Percentiles rank a stretch among this genome's conserved stretches.
These are phyloP conservation scores for Xiphorhynchus elegans DNA, from an alignment of 2,113 vertebrate species.

Conservation along the genomic window DNA sequence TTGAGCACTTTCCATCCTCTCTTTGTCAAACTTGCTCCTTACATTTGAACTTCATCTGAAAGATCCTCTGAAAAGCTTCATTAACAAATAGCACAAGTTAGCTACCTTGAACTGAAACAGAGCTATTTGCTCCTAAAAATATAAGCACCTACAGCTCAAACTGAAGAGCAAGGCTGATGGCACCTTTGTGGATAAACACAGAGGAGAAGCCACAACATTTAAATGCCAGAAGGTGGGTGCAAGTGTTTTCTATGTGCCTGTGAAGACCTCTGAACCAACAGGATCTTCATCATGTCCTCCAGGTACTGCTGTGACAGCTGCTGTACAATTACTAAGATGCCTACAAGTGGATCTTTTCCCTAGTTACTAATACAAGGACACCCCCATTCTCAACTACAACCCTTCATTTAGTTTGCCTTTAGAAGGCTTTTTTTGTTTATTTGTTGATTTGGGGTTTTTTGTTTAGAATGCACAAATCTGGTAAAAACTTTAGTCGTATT, in stretches of 20 bases:
- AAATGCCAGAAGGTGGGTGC: not conserved
- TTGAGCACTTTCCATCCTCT: not conserved
- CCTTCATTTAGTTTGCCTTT: not conserved
- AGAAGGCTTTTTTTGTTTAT: not conserved
- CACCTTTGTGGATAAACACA: not conserved
- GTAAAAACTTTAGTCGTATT: not conserved
- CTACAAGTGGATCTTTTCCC: not conserved
- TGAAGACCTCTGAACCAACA: not conserved
- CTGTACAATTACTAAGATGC: not conserved
- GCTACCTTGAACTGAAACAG: not conserved
- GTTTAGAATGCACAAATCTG: not conserved
- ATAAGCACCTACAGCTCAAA: not conserved
- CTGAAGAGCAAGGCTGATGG: not conserved
- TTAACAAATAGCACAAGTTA: not conserved
- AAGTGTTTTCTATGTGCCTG: not conserved
- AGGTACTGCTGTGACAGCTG: not conserved
- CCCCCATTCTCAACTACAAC: not conserved
- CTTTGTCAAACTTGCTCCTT: not conserved
- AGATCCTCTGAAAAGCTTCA: not conserved
- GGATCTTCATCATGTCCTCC: not conserved
- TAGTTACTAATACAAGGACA: not conserved
- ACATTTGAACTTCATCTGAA: not conserved
- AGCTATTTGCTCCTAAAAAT: not conserved
- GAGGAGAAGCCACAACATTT: not conserved
- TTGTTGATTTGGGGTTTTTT: not conserved